Evolutionary conservation across 1,140 invertebrate species (phyloP), one percentile per base, ranked within the genome.

Genomic region (Euwallacea similis): DNA sequence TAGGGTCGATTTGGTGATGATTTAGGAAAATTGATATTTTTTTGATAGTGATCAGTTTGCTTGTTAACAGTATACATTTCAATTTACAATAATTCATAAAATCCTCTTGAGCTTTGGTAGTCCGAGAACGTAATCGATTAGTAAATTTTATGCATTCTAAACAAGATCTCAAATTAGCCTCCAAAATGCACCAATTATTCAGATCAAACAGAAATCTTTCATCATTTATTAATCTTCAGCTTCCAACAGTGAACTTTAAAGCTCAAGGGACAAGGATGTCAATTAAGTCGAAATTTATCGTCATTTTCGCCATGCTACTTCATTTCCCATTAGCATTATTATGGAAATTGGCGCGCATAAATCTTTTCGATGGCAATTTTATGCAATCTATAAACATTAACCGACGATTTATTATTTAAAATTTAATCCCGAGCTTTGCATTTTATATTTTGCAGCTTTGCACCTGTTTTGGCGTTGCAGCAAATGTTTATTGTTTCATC

Each of bases 351-450:
- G 50, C n/a, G 15, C 15, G 50, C 42, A 43, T 66, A 55, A 66
- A 66, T 66, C 63, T 66, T 66, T 55, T 7, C 16, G 47, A 66
- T 55, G 47, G 63, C 63, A 43, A 66, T 66, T 66, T 66, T 66
- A 66, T 66, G 50, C 63, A 53, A 42, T 66, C 50, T 53, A 66
- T 55, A 66, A 66, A 55, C 63, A 66, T 66, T 55, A 66, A 66
- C 61, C 43, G 61, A 15, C 43, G 10, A 63, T 63, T 63, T 63
- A 63, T 63, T 46, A 63, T 63, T 61, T 21, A 50, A 63, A 63
- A 47, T 47, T 63, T 33, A 33, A 33, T 33, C 21, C 21, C 21
- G 21, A 33, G 21, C 21, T 33, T 60, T 42, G 13, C 21, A 60
- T 60, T 60, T 42, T 11, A 60, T 42, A 13, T 50, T 60, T 60